A percentile compares a stretch with the other conserved stretches of the same genome.
Evolutionary conservation across 2,888 invertebrate species (phyloP).

Genomic region (Macroteleia sp.): DNA sequence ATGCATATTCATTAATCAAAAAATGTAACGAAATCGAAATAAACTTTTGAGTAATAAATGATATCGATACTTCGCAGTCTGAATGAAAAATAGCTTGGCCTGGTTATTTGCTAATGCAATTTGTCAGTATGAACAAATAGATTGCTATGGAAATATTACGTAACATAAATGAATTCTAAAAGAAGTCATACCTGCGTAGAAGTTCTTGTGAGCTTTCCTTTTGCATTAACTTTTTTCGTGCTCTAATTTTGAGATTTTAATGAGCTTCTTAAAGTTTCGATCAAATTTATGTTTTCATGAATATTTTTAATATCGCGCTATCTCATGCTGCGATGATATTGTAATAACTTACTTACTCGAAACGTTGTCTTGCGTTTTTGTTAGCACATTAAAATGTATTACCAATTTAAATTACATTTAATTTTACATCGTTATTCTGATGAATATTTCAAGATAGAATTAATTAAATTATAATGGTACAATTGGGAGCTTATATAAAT

Average conservation of each 20-base stretch:
- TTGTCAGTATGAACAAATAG: neutral
- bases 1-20: too few species aligned
- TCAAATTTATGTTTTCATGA: conserved; percentile 21
- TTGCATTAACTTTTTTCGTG: neutral
- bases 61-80: neutral
- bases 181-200: conserved; percentile 15
- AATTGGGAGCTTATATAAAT: too few species aligned
- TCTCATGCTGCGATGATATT: conserved; percentile 1
- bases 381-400: conserved; percentile 10
- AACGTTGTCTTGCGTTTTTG: neutral
- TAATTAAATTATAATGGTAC: conserved; percentile 1
- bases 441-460: neutral
- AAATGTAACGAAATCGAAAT: too few species aligned
- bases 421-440: conserved; percentile 14
- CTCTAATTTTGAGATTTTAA: conserved; percentile 10
- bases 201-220: neutral
- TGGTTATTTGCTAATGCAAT: conserved; percentile 3
- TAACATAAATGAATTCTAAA: conserved; percentile 9
- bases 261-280: conserved; percentile 14
- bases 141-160: conserved; percentile 8
- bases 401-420: conserved; percentile 19
- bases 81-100: neutral
- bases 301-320: conserved; percentile 26
- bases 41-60: neutral
- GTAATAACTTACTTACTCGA: conserved; percentile 6